Conservation (phyloP, 2,113 vertebrate species). For the Pongo pygmaeus region DNA sequence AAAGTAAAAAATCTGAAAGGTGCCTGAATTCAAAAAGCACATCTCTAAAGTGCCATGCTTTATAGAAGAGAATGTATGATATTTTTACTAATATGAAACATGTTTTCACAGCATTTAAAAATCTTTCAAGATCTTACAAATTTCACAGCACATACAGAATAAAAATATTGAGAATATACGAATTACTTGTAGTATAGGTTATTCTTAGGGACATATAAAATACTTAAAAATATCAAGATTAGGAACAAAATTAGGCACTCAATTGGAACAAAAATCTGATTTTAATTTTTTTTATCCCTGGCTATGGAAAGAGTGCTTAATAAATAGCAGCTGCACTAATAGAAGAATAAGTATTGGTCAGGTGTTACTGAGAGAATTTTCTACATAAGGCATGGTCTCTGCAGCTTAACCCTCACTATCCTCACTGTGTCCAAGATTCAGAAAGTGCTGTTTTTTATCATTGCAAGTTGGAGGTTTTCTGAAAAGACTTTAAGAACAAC, state of each 20-base stretch:
- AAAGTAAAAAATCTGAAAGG: background rate
- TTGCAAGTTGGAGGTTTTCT: background rate
- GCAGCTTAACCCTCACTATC: background rate
- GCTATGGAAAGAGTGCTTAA: background rate
- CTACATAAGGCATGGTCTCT: background rate
- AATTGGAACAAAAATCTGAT: background rate
- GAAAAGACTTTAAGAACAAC: background rate
- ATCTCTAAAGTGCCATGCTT: background rate
- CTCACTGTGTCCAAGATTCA: background rate
- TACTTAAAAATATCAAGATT: background rate
- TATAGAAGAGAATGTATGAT: background rate
- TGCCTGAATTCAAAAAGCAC: background rate
- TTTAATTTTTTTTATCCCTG: background rate
- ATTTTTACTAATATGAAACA: background rate
- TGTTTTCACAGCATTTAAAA: conserved; percentile 6
- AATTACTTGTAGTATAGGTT: background rate
- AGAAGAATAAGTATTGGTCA: background rate
- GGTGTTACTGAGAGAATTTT: background rate
- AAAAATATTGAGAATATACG: background rate
- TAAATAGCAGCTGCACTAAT: background rate
- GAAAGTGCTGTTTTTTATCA: background rate
- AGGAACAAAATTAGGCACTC: background rate
- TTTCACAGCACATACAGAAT: background rate
- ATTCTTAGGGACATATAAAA: background rate
- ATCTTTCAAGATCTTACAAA: conserved; percentile 22